Evolutionary conservation across 2,888 invertebrate species (phyloP).

Genomic region (Pachycephus smyrnensis): DNA sequence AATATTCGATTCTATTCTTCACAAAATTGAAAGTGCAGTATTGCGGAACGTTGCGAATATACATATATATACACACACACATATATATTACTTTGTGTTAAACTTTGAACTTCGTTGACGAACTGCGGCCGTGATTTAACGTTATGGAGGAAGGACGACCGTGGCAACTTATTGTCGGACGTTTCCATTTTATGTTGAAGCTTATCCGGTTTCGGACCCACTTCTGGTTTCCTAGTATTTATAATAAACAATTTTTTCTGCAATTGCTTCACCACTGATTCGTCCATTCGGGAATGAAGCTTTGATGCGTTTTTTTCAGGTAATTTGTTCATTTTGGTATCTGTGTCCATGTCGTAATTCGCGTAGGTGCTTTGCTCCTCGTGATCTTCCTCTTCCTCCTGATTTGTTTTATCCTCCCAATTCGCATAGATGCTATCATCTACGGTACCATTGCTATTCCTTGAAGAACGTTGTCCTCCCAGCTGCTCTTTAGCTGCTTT

Average conservation of each 20-base stretch:
- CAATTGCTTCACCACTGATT: conserved; percentile 46
- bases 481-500: conserved; percentile 16
- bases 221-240: conserved; percentile 35
- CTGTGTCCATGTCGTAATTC: conserved; percentile 33
- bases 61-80: not conserved
- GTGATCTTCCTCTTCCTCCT: conserved; percentile 23
- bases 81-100: not conserved
- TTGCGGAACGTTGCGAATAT: not conserved
- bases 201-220: conserved; percentile 39
- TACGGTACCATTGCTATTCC: conserved; percentile 16
- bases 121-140: not conserved
- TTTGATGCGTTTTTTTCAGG: conserved; percentile 37
- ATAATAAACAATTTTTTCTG: conserved; percentile 49
- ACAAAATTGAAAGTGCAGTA: not conserved
- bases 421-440: conserved; percentile 55
- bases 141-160: conserved; percentile 51
- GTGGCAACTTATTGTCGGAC: conserved; percentile 28
- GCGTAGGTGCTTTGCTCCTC: conserved; percentile 34
- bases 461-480: conserved; percentile 1
- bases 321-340: conserved; percentile 8
- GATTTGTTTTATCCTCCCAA: conserved; percentile 31
- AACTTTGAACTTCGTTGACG: not conserved
- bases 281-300: conserved; percentile 34
- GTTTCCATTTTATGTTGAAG: conserved; percentile 1
- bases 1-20: not conserved